Evolutionary conservation across 1,140 invertebrate species (phyloP), one percentile per base, ranked within the genome.

Genomic region (Bombus waltoni): DNA sequence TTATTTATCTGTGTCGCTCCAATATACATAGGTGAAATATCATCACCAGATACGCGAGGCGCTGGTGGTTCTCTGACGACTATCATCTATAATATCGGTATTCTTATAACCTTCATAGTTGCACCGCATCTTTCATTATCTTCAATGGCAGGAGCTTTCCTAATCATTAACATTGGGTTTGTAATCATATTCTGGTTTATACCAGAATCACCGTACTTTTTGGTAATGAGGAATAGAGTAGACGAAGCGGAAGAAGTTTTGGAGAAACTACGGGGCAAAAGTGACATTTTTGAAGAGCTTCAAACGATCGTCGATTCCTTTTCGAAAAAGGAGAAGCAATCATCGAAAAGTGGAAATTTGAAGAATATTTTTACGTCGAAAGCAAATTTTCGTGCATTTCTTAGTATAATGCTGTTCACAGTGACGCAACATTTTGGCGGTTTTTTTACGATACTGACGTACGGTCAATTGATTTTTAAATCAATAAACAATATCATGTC

Each of bases 391-490:
- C 96, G 96, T 85, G 97, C 96, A 22, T 94, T 98, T 3, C 92
- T 96, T 35, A 96, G 97, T 57, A 95, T 96, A n/a, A 88, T 97
- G 65, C 95, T 96, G 15, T 94, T 98, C 83, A 96, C 97, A 89
- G 94, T 97, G 18, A 96, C 97, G 25, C 97, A 98, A 87, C 96
- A 97, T 89, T 96, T 97, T 72, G 97, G 96, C 73, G 97, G 97
- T 2, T 97, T 97, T 62, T 96, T 97, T 71, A 96, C 96, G 3
- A 95, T 98, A 35, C 96, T 97, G 89, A 96, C 96, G 18, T 98
- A 97, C 91, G 96, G 97, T 0, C 96, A 97, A 68, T 95, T 96
- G 65, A 98, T 98, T 90, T 97, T 98, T 90, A 95, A 96, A n/a
- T 93, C 95, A 82, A 95, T 96, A 28, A 96, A 96, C 70, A 95